Base-by-base conservation (phyloP, 1,140 invertebrate genomes). In the Lepidurus arcticus region DNA sequence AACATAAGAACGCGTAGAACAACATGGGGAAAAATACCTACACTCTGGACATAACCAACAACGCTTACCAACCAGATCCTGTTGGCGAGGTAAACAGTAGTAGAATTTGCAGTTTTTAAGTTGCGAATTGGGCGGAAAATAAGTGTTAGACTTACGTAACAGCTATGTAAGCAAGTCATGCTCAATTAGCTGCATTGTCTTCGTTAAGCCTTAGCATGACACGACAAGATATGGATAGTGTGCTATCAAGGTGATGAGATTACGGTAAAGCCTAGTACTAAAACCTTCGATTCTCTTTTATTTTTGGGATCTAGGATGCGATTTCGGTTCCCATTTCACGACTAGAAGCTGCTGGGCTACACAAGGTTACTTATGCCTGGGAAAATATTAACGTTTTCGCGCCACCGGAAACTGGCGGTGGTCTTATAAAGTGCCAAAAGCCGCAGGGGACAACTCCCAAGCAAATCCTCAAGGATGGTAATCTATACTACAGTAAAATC, bases 381-480 rank as follows among this genome's bases (percentile, higher is more conserved):
- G 89, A 88, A 43, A 89, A 90, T 79, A 85, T 92, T 74, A 91
- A 91, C 82, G 90, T 90, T 11, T 91, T 89, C 80, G 87, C 79
- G 83, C 85, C 74, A 83, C 87, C 76, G 85, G 82, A 79, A 83
- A 81, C 80, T 85, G 84, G 85, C 82, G 44, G 86, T 86, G 44
- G 85, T 85, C 47, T 85, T 85, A 87, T 73, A 1, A 80, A 73
- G 11, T 76, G 76, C 42, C 65, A 53, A 5, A 80, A 78, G 74
- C 77, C 75, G 16, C 16, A 80, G n/a, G n/a, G 43, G 74, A 47
- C 21, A 45, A 45, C 43, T 11, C 11, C 42, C 3, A 91, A 91
- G 81, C 90, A 91, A 83, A 87, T 92, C 44, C 84, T 92, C 1
- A 89, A 90, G 83, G 90, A 89, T 85, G 89, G 90, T 91, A 83